Evolutionary conservation across 2,113 vertebrate species (phyloP), one percentile per base, ranked within the genome.

Genomic region (Lutjanus erythropterus): DNA sequence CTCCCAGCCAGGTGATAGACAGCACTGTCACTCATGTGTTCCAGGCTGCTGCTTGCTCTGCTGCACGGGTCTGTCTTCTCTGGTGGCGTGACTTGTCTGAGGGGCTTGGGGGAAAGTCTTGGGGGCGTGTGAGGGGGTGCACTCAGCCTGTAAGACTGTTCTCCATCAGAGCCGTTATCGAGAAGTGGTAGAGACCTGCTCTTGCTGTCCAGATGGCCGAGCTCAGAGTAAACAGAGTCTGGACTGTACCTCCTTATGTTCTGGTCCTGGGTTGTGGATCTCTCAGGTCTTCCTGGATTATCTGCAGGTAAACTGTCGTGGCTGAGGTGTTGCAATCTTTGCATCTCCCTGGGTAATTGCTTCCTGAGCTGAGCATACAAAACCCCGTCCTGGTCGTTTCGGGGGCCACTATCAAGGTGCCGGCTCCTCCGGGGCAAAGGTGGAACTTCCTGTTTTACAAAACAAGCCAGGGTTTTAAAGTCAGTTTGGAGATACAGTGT

Each of bases 351-450:
- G 23, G 77, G 35, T 46, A 80, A 55, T 5, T 84, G 75, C 88
- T 94, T 91, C 62, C 82, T 93, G 27, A 95, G 67, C 3, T 91
- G 86, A 10, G 95, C 86, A 0, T 96, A 97, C 11, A 93, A 12
- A 18, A 85, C 52, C 3, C 61, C 71, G 16, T 27, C 81, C 1
- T 84, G 69, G 9, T 86, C 71, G 9, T 82, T 87, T 1, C 62
- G 11, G 9, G 79, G 64, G 50, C 27, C 27, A 18, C 9, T 77
- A 2, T 91, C 88, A 2, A 86, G 18, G 35, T 88, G 66, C 9
- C 87, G 75, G 47, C 25, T 25, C 21, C 90, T 93, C 78, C 80
- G 94, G 1, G 94, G 93, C 8, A 96, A 91, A 23, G 95, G 82
- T 2, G 94, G 95, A 1, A 93, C 89, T 23, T 84, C 87, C 86